phyloP scores from a whole-genome alignment of 2,888 invertebrate species.

The Eupithecia centaureata region DNA sequence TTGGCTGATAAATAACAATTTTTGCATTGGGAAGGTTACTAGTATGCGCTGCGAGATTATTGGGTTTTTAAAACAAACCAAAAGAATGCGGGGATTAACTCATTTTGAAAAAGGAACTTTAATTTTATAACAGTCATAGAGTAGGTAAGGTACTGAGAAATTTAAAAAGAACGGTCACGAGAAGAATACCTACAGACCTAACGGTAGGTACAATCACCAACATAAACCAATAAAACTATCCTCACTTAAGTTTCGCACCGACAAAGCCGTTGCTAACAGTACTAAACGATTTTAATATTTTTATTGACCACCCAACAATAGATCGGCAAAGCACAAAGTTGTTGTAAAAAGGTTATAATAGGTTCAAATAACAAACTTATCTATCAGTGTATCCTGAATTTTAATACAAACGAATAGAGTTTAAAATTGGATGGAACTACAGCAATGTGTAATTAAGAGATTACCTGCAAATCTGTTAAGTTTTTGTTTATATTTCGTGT shows the following conservation, averaged over 20 bases:
- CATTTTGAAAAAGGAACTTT: background rate
- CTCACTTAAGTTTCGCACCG: constrained; percentile 35
- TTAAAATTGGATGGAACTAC: constrained; percentile 27
- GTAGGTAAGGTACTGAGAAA: background rate
- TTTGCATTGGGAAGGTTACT: background rate
- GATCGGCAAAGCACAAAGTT: constrained; percentile 62
- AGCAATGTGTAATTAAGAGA: constrained; percentile 33
- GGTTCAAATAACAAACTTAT: constrained; percentile 50
- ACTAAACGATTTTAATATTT: constrained; percentile 58
- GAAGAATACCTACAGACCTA: constrained; percentile 40
- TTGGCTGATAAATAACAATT: constrained; percentile 22
- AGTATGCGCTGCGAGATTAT: background rate
- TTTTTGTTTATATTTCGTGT: constrained; percentile 44
- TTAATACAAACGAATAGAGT: constrained; percentile 20
- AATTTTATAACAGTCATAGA: background rate
- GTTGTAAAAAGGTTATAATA: constrained; percentile 66
- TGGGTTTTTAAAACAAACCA: background rate
- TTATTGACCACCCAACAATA: constrained; percentile 57
- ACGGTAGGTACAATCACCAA: constrained; percentile 55
- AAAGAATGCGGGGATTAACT: background rate
- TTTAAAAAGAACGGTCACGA: background rate
- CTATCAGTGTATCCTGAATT: constrained; percentile 16
- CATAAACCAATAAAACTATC: constrained; percentile 62
- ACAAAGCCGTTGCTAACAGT: constrained; percentile 45
- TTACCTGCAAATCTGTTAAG: constrained; percentile 51